Evolutionary conservation across 2,888 invertebrate genomes (phyloP), one percentile per base, ranked within the genome.

Genomic region (Monoplex corrugatus): DNA sequence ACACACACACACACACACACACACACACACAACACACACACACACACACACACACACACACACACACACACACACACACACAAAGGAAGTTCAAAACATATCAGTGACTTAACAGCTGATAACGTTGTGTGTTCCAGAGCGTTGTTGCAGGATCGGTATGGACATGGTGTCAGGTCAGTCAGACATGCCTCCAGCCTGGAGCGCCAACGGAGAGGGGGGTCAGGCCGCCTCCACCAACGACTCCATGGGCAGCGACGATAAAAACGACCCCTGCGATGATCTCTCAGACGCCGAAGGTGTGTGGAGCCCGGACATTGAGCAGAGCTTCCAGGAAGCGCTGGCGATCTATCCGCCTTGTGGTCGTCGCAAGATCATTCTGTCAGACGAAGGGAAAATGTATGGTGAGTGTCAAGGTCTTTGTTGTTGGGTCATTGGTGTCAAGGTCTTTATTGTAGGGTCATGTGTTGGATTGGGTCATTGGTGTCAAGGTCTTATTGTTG

Each of bases 301-400:
- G 91, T 99, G 99, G 99, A 99, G 99, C 97, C 98, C 99, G 93
- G 99, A 99, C 97, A 99, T 99, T 96, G 99, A 99, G 97, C 99
- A 99, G 97, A 99, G 99, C 97, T 99, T 99, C 97, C 99, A 99
- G 96, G 99, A 99, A 97, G 99, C 99, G 93, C 97, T 99, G 96
- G 99, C 99, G 95, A 99, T 99, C 96, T 99, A 99, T 97, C 99
- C 99, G 91, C 99, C 99, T 92, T 99, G 99, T 97, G 99, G 99
- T 93, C 97, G 99, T 95, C 97, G 99, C 96, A 99, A 99, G 97
- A 99, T 99, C 96, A 99, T 99, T 95, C 97, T 99, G 95, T 99
- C 99, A 94, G 99, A 99, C 96, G 99, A 99, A 97, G 99, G 99
- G 96, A 99, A 99, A 98, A 99, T 99, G 99, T 99, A 99, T 97